These are phyloP conservation scores for Siniperca obscura DNA, from an alignment of 2,797 vertebrate genomes.

Conservation along the genomic window DNA sequence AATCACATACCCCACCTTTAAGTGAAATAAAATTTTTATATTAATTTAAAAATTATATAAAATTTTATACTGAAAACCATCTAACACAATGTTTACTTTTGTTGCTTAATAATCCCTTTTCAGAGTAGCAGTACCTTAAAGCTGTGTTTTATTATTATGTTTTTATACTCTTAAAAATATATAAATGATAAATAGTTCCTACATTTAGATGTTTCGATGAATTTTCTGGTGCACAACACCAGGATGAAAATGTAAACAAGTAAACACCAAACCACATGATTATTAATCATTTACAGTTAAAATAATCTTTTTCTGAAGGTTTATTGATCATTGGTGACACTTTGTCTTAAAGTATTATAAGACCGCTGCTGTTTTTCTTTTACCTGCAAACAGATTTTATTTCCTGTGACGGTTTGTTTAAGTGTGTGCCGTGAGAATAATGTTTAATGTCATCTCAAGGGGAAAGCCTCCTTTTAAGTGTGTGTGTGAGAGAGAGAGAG, in stretches of 20 bases:
- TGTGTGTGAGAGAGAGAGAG: constrained; percentile 1
- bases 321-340: background rate
- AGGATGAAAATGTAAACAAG: background rate
- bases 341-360: constrained; percentile 11
- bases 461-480: constrained; percentile 47
- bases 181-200: background rate
- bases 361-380: constrained; percentile 1
- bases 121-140: background rate
- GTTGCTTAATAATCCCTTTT: background rate
- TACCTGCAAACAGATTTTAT: constrained; percentile 43
- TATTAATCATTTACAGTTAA: background rate
- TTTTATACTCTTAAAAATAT: background rate
- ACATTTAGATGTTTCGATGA: background rate
- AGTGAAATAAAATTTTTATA: no score
- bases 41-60: no score
- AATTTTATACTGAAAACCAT: no score
- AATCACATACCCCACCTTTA: no score
- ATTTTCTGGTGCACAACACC: no score
- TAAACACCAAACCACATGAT: background rate
- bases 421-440: constrained; percentile 44
- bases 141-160: background rate
- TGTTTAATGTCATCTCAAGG: constrained; percentile 64
- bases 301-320: no score
- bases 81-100: no score
- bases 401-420: constrained; percentile 51